Evolutionary conservation across 2,797 vertebrate species (phyloP).

Genomic region (Cyclura pinguis): DNA sequence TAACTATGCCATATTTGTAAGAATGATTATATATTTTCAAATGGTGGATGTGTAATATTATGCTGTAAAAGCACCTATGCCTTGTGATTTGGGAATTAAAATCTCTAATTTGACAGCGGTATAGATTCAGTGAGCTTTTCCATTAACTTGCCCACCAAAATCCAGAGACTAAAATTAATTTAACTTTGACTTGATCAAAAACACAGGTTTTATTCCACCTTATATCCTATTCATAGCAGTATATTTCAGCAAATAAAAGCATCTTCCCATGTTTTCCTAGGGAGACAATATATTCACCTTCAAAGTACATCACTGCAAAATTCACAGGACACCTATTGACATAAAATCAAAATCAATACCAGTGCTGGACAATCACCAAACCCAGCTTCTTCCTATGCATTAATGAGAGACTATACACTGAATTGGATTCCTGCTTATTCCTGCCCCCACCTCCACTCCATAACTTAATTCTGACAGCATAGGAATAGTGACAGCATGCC

Average conservation of each 20-base stretch:
- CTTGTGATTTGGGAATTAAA: neutral
- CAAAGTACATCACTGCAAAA: constrained; percentile 23
- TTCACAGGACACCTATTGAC: constrained; percentile 41
- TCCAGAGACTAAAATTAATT: neutral
- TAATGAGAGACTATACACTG: constrained; percentile 13
- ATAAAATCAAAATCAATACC: constrained; percentile 42
- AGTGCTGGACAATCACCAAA: constrained; percentile 20
- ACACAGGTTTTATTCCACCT: constrained; percentile 28
- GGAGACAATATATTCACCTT: constrained; percentile 31
- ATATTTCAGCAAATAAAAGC: constrained; percentile 51
- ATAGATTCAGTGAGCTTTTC: neutral
- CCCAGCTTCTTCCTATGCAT: neutral
- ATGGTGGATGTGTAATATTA: neutral
- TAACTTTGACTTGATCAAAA: neutral
- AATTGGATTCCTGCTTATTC: constrained; percentile 21
- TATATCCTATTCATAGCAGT: constrained; percentile 37
- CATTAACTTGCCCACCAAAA: neutral
- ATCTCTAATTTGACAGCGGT: neutral
- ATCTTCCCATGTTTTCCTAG: neutral
- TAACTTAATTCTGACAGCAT: constrained; percentile 6
- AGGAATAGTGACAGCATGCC: neutral
- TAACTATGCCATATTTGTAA: constrained; percentile 33
- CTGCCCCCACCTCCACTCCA: neutral
- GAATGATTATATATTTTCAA: neutral
- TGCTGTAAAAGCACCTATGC: neutral